Base-by-base conservation (phyloP, 1,140 invertebrate genomes). In the Wiebesia pumilae region DNA sequence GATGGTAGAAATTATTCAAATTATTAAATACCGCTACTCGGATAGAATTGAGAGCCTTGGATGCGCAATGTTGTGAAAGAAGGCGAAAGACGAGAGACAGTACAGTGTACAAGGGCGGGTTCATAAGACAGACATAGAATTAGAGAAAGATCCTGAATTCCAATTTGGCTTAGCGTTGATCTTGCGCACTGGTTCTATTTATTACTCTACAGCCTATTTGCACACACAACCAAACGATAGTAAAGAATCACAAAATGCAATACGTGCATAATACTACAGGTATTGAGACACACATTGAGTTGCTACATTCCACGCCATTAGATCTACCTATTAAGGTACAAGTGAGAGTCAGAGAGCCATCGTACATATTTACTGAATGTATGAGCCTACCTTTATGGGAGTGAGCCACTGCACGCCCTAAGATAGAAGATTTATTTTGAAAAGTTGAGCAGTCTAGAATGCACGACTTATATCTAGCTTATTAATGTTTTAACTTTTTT, bases 121-220 rank as follows among this genome's bases (percentile, higher is more conserved):
- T 78, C 58, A 75, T 3, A 14, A 38, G 19, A 73, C 14, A 21
- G 35, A 43, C 24, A 75, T 0, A 75, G 40, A 75, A 27, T n/a
- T 10, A 81, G 79, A 65, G 43, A 73, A 81, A 69, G 83, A 80
- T 85, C 78, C 33, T 69, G 84, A 85, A 85, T 85, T 85, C 78
- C 84, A 85, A 85, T 73, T 85, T 85, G 47, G 67, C 38, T 62
- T 54, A 43, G 43, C 84, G 27, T 43, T 4, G 12, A 0, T 65
- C 0, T 75, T 75, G 3, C 3, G 16, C 43, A 27, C 62, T 54
- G 38, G 12, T 35, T 71, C 33, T 75, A 47, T 67, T 84, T 84
- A 78, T 81, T n/a, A 12, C 24, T 69, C 67, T 71, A 6, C 38
- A 62, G 30, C 35, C 35, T 40, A 27, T 77, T 33, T 43, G 14